Evolutionary conservation across 2,113 vertebrate genomes (phyloP).

Genomic region (Pygoscelis adeliae): DNA sequence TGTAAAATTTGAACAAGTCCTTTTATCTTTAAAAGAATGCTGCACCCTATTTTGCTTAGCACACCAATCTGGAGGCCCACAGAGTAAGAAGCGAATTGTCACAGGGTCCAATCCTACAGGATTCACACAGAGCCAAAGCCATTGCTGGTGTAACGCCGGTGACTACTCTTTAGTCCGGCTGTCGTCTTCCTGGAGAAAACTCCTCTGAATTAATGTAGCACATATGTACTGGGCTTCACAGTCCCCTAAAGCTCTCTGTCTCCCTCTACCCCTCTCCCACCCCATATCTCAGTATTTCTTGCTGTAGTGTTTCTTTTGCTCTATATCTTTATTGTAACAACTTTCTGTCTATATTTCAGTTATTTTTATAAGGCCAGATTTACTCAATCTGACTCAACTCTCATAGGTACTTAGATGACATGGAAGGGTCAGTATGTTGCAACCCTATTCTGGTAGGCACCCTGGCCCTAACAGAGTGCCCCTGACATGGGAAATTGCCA

Average conservation of each 20-base stretch:
- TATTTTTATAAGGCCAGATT: neutral
- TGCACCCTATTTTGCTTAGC: constrained; percentile 42
- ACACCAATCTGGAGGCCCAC: constrained; percentile 15
- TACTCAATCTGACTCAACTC: neutral
- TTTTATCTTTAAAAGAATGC: constrained; percentile 68
- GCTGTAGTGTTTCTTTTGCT: neutral
- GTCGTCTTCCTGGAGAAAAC: neutral
- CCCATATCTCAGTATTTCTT: neutral
- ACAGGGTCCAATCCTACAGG: neutral
- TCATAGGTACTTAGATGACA: neutral
- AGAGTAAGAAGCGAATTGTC: neutral
- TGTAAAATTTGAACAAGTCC: constrained; percentile 64
- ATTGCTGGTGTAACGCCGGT: rapidly evolving
- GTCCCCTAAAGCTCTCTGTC: neutral
- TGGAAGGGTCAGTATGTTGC: neutral
- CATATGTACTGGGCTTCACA: neutral
- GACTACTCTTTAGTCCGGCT: neutral
- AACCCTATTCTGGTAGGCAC: neutral
- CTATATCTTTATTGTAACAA: neutral
- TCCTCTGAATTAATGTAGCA: neutral
- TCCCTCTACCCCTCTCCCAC: neutral
- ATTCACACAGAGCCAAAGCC: neutral
- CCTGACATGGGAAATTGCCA: neutral
- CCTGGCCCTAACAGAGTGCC: neutral
- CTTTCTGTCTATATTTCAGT: neutral